Conservation (phyloP, 2,113 vertebrate genomes). For the Tragulus kanchil region DNA sequence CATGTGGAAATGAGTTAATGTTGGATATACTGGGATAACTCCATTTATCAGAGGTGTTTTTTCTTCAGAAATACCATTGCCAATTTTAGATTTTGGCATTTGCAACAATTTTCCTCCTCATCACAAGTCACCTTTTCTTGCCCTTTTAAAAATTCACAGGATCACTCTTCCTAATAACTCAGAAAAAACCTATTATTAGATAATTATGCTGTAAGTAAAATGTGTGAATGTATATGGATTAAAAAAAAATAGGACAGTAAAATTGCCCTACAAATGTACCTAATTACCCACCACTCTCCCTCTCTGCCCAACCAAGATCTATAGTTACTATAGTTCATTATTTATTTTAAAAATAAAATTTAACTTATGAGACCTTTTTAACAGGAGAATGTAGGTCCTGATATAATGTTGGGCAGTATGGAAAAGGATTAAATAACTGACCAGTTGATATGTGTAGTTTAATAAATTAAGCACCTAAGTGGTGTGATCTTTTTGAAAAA, state of each 20-base stretch:
- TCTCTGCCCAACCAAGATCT: background rate
- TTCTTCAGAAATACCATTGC: conserved; percentile 31
- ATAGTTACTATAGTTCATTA: background rate
- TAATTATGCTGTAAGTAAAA: conserved; percentile 40
- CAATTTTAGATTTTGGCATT: conserved; percentile 30
- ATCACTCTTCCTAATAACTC: background rate
- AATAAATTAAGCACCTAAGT: background rate
- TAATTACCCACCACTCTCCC: background rate
- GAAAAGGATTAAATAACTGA: background rate
- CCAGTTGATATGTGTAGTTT: background rate
- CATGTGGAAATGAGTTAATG: background rate
- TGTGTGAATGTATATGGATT: background rate
- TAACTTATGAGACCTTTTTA: conserved; percentile 26
- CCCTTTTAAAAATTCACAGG: conserved; percentile 30
- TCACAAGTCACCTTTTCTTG: background rate
- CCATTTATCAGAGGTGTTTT: background rate
- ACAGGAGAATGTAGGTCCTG: background rate
- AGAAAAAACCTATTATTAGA: conserved; percentile 23
- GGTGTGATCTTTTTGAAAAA: background rate
- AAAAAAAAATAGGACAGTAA: conserved; percentile 14
- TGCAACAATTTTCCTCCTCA: background rate
- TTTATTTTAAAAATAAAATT: conserved; percentile 39
- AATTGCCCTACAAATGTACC: background rate
- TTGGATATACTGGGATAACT: background rate
- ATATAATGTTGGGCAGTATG: background rate